phyloP scores from a whole-genome alignment of 2,888 invertebrate species.

The Heliothis peltigera region DNA sequence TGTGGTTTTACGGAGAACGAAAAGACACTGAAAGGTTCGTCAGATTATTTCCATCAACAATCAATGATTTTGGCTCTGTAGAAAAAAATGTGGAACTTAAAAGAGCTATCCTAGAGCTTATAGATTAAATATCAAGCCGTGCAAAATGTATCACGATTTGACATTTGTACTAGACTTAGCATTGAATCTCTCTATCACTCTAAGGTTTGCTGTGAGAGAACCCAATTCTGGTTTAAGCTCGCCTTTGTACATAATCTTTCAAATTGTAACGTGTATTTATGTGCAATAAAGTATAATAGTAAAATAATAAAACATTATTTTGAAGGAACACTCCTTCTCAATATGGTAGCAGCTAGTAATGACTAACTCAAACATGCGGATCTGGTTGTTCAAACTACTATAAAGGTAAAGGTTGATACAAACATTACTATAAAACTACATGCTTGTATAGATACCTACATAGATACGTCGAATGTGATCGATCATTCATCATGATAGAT shows the following conservation, averaged over 20 bases:
- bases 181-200: too few relatives aligned
- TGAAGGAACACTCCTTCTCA: neutral
- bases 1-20: neutral
- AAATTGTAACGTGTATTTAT: too few relatives aligned
- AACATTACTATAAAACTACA: neutral
- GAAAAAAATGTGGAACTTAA: neutral
- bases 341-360: neutral
- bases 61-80: neutral
- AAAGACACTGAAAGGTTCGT: too few relatives aligned
- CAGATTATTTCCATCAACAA: neutral
- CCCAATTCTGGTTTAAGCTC: too few relatives aligned
- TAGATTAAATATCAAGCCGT: neutral
- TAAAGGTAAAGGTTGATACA: neutral
- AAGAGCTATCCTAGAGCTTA: neutral
- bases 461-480: neutral
- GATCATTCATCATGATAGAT: neutral
- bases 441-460: neutral
- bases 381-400: neutral
- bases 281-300: too few relatives aligned
- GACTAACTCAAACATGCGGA: neutral
- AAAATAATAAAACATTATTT: too few relatives aligned
- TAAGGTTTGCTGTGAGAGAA: too few relatives aligned
- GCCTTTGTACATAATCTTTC: too few relatives aligned
- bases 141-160: neutral
- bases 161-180: neutral